These are phyloP conservation scores for Lichenostomus cassidix DNA, from an alignment of 2,113 vertebrate species.

Conservation along the genomic window DNA sequence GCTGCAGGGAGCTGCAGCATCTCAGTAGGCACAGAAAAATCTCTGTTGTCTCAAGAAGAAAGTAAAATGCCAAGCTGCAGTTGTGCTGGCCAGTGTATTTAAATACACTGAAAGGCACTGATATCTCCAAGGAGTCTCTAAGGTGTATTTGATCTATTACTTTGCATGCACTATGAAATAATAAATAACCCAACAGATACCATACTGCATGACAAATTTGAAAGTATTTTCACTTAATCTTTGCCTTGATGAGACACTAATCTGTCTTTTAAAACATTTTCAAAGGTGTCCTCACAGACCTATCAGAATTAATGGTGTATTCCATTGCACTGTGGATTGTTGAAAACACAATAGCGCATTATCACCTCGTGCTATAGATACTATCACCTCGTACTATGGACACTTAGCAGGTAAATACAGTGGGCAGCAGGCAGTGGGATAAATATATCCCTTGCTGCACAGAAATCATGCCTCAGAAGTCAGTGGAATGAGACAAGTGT, in stretches of 20 bases:
- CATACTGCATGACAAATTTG: constrained; percentile 55
- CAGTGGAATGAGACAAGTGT: constrained; percentile 24
- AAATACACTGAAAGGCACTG: constrained; percentile 21
- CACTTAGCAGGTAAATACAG: constrained; percentile 36
- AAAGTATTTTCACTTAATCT: constrained; percentile 70
- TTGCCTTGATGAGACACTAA: constrained; percentile 69
- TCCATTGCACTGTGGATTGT: constrained; percentile 29
- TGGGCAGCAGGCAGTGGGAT: neutral
- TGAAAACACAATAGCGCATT: constrained; percentile 25
- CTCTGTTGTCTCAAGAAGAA: constrained; percentile 12
- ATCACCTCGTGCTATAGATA: neutral
- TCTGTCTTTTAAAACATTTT: constrained; percentile 74
- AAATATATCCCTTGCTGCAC: constrained; percentile 12
- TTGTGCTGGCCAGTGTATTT: constrained; percentile 1
- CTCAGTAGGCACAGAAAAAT: neutral
- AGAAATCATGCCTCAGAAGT: constrained; percentile 4
- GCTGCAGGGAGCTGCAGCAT: neutral
- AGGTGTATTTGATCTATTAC: constrained; percentile 66
- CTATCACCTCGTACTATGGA: neutral
- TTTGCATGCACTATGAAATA: constrained; percentile 47
- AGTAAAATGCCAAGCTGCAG: neutral
- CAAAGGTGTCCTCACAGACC: constrained; percentile 66
- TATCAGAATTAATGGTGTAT: constrained; percentile 65
- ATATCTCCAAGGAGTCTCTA: constrained; percentile 31
- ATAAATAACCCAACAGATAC: constrained; percentile 69